Evolutionary conservation across 2,797 vertebrate genomes (phyloP).

Genomic region (Macropodus opercularis): DNA sequence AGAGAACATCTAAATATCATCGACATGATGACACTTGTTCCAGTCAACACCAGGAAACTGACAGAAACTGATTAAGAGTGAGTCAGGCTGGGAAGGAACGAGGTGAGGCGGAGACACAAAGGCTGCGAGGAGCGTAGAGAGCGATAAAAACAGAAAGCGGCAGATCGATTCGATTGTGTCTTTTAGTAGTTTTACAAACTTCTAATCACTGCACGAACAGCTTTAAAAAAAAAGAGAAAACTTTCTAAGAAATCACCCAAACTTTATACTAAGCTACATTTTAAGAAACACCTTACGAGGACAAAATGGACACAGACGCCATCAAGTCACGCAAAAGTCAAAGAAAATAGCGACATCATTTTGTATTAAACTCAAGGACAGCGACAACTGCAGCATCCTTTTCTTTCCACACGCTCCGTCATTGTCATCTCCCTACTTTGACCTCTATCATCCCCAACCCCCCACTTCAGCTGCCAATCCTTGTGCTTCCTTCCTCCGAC

Average conservation of each 20-base stretch:
- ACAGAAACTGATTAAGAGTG: conserved; percentile 35
- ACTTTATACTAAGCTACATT: not conserved
- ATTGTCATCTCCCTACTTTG: conserved; percentile 15
- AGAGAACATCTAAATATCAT: conserved; percentile 51
- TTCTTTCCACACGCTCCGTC: not conserved
- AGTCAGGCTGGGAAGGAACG: conserved; percentile 41
- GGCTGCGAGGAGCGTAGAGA: not conserved
- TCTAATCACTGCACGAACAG: not conserved
- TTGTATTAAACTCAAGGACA: not conserved
- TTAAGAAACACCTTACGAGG: not conserved
- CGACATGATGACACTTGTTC: conserved; percentile 64
- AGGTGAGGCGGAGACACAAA: conserved; percentile 31
- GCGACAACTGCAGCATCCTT: conserved; percentile 2
- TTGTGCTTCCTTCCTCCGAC: conserved; percentile 23
- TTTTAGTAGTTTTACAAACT: no score
- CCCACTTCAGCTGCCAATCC: conserved; percentile 2
- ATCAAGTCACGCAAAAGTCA: conserved; percentile 7
- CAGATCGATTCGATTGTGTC: not conserved
- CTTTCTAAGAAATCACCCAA: no score
- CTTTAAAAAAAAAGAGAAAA: not conserved
- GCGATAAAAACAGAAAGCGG: not conserved
- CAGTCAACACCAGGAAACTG: conserved; percentile 29
- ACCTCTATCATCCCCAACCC: conserved; percentile 9
- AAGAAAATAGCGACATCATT: not conserved
- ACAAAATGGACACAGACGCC: conserved; percentile 17